These are phyloP conservation scores for Struthio camelus DNA, from an alignment of 2,113 vertebrate species.

Conservation along the genomic window DNA sequence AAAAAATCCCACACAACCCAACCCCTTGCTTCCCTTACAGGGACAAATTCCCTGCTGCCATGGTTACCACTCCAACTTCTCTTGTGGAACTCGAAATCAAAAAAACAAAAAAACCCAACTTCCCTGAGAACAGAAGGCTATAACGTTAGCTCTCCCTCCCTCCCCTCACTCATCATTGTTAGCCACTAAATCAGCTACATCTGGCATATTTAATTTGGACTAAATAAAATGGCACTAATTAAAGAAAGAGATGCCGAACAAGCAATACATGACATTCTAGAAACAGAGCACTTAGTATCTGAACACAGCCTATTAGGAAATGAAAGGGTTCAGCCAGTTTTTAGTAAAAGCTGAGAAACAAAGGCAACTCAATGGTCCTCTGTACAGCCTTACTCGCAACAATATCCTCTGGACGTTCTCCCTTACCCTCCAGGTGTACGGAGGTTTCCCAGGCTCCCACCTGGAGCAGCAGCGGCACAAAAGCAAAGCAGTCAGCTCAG, in stretches of 20 bases:
- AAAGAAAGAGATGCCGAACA: conserved; percentile 33
- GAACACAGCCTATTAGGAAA: neutral
- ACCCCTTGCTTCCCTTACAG: conserved; percentile 22
- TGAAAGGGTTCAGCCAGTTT: conserved; percentile 4
- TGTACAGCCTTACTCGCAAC: neutral
- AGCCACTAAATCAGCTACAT: conserved; percentile 47
- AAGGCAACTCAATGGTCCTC: conserved; percentile 19
- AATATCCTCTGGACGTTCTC: neutral
- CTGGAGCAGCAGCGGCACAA: neutral
- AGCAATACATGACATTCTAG: neutral
- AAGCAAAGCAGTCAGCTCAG: conserved; percentile 14
- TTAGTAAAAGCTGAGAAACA: conserved; percentile 37
- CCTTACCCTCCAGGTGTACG: neutral
- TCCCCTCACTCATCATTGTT: conserved; percentile 51
- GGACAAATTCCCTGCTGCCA: conserved; percentile 48
- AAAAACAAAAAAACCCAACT: neutral
- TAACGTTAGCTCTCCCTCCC: conserved; percentile 20
- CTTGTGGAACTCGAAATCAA: conserved; percentile 41
- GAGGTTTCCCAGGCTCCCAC: conserved; percentile 11
- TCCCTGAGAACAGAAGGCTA: conserved; percentile 59
- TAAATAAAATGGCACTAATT: conserved; percentile 59
- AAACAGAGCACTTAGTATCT: neutral
- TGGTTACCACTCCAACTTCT: conserved; percentile 52
- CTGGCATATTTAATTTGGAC: conserved; percentile 48
- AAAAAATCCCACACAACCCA: conserved; percentile 11